Base-by-base conservation (phyloP, 2,797 vertebrate genomes). In the Leptatherina wallacei region DNA sequence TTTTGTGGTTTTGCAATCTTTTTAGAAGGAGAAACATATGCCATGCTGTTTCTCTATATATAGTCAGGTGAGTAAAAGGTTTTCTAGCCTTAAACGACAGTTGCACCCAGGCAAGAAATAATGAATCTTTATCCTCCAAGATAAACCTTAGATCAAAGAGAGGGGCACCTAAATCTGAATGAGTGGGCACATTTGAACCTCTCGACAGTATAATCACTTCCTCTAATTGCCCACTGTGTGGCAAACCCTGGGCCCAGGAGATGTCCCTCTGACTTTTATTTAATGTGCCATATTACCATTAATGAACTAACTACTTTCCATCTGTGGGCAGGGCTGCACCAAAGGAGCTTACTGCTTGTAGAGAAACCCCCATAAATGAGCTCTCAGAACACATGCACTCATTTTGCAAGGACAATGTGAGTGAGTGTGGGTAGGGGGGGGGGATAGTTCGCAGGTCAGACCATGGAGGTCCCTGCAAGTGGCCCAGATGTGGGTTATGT, bases 211-310 rank as follows among this genome's bases (percentile, higher is more conserved):
- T 93, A 94, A 95, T 95, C 91, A 93, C 89, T 93, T 94, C 90
- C 89, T 93, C 89, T 95, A 94, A 95, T 94, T 93, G 89, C 91
- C 90, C 91, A 90, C 90, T 89, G 91, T 93, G 92, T 93, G 91
- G 82, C 89, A 87, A 90, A 90, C 92, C 88, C 88, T 77, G 86
- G 85, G 88, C 93, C 91, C 89, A 69, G 77, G 91, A 94, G 92
- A 93, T 91, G 92, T 93, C 92, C 93, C 92, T 93, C 89, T 94
- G 94, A 95, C 93, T 95, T 93, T 91, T 94, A 95, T 92, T 94
- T 94, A 95, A 95, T 92, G 91, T 92, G 91, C 92, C 92, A 92
- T 90, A 93, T 95, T 94, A 94, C 91, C 89, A 92, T 93, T 94
- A 94, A 95, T 94, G 93, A 94, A 94, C 92, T 93, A 88, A 90